Base-by-base conservation (phyloP, 2,797 vertebrate genomes). In the Otolemur crassicaudatus region DNA sequence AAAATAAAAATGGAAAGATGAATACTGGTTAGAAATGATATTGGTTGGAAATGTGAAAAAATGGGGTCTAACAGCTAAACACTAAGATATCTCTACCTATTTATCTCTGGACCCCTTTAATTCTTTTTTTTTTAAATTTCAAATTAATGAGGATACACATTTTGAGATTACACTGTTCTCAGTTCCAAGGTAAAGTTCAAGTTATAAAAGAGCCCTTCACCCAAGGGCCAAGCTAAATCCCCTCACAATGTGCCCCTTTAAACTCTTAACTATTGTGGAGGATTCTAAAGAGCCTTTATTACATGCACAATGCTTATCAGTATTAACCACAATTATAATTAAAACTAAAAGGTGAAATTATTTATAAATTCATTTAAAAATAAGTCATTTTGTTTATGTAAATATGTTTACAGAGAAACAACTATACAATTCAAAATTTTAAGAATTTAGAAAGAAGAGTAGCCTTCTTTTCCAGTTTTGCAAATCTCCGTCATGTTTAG, bases 221-320 rank as follows among this genome's bases (percentile, higher is more conserved):
- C 46, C 46, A 49, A 49, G 46, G 46, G 46, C 11, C 46, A 49
- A 13, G 12, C 46, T 49, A 49, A 49, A 49, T 49, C 11, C 12
- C 46, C 46, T 49, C 46, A 49, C 46, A 49, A 49, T 49, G 11
- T 49, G 46, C 4, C 3, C 9, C 17, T 69, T 23, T 56, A 61
- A 94, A 93, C 56, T 83, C 56, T 82, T 87, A 90, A 95, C 89
- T 67, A 58, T 91, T 83, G 73, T 5, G 43, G 25, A 75, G 37
- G 69, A 10, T 37, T 25, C 69, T 46, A 81, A 82, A 83, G 37
- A 86, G 43, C 14, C 70, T 94, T 94, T 67, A 90, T 53, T 90
- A 87, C 37, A 14, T 87, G 23, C 27, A 25, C 46, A 92, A 77
- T 53, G 25, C 49, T 90, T 83, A 69, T 25, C 31, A 43, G 29